Evolutionary conservation across 2,888 invertebrate genomes (phyloP).

Genomic region (Harpalus rufipes): DNA sequence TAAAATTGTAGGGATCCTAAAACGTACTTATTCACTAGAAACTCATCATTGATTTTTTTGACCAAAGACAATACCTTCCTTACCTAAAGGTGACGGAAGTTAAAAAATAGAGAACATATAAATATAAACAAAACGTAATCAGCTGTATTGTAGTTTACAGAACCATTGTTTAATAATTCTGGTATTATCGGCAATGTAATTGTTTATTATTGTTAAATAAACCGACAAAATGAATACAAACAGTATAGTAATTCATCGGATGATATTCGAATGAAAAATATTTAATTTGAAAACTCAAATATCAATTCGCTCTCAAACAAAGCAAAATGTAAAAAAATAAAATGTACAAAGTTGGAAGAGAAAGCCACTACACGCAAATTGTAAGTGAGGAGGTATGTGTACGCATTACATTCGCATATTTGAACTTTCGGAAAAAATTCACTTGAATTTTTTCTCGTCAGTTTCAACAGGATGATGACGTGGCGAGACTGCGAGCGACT

Average conservation of each 20-base stretch:
- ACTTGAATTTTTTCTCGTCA: slow-evolving; percentile 50
- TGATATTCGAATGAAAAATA: not conserved
- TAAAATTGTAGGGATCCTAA: too few species aligned
- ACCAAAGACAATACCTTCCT: too few species aligned
- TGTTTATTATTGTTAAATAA: not conserved
- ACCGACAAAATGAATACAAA: not conserved
- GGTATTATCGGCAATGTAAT: not conserved
- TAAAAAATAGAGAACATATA: too few species aligned
- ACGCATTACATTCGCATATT: slow-evolving; percentile 49
- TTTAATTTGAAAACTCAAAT: not conserved
- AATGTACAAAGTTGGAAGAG: slow-evolving; percentile 17
- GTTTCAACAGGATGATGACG: slow-evolving; percentile 49
- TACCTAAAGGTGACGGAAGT: too few species aligned
- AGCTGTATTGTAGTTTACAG: too few species aligned
- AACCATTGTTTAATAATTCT: too few species aligned
- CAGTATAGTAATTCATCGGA: not conserved
- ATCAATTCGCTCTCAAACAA: not conserved
- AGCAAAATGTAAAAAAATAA: not conserved
- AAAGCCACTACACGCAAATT: slow-evolving; percentile 7
- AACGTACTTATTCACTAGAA: too few species aligned
- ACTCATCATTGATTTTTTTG: too few species aligned
- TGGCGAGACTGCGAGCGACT: slow-evolving; percentile 20
- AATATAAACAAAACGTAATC: too few species aligned
- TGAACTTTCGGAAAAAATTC: slow-evolving; percentile 46
- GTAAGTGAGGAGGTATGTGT: slow-evolving; percentile 28